phyloP scores from a whole-genome alignment of 2,888 invertebrate species.

The Ctenicera cuprea region DNA sequence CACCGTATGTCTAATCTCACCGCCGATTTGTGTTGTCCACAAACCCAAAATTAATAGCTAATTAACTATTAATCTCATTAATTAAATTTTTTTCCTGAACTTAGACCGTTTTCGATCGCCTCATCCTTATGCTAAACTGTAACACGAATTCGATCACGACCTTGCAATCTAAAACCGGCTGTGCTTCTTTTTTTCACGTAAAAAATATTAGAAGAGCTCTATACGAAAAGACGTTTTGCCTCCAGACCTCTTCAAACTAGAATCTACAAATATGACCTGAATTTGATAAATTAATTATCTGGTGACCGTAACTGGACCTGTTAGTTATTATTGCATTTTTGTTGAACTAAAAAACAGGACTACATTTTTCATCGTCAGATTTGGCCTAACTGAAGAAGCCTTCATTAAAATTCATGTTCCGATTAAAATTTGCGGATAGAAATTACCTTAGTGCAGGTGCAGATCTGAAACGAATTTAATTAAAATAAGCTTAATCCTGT shows the following conservation, averaged over 20 bases:
- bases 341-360: background rate
- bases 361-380: conserved; percentile 1
- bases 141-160: conserved; percentile 20
- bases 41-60: too few relatives aligned
- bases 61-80: too few relatives aligned
- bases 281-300: conserved; percentile 30
- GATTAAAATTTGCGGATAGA: too few relatives aligned
- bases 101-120: too few relatives aligned
- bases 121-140: background rate
- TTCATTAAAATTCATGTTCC: conserved; percentile 4
- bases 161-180: conserved; percentile 24
- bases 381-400: background rate
- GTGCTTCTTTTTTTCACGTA: conserved; percentile 3
- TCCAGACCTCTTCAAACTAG: conserved; percentile 18
- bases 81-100: too few relatives aligned
- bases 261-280: conserved; percentile 25
- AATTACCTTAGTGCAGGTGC: too few relatives aligned
- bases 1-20: too few relatives aligned
- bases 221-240: conserved; percentile 24
- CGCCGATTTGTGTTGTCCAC: too few relatives aligned
- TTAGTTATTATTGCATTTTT: conserved; percentile 14
- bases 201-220: conserved; percentile 4
- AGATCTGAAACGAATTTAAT: too few relatives aligned
- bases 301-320: conserved; percentile 10
- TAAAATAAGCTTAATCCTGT: too few relatives aligned